phyloP scores from a whole-genome alignment of 2,888 invertebrate genomes.

The Tinea pellionella region DNA sequence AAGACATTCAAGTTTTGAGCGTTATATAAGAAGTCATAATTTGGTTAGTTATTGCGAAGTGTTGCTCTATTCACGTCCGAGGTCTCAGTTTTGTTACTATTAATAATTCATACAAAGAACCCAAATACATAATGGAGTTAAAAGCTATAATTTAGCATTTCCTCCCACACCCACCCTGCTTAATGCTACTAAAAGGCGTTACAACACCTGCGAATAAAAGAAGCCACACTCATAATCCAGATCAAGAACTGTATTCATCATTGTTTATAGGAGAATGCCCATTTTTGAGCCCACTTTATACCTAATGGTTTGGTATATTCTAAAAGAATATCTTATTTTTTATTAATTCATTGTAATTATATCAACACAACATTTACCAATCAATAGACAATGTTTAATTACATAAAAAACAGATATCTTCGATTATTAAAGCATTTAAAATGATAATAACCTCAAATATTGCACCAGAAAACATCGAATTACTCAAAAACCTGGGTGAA shows the following conservation, averaged over 20 bases:
- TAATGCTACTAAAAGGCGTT: slow-evolving; percentile 8
- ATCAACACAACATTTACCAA: too few species aligned
- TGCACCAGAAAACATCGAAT: too few species aligned
- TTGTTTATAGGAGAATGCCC: too few species aligned
- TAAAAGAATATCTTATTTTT: too few species aligned
- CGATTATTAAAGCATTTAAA: too few species aligned
- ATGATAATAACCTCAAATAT: too few species aligned
- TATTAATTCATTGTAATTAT: too few species aligned
- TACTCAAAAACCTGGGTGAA: too few species aligned
- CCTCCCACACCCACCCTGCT: slow-evolving; percentile 31
- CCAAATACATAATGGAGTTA: slow-evolving; percentile 48
- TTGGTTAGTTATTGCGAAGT: background rate
- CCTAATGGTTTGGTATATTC: too few species aligned
- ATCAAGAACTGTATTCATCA: background rate
- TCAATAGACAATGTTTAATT: too few species aligned
- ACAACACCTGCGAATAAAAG: slow-evolving; percentile 7
- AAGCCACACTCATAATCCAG: background rate
- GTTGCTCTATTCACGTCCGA: slow-evolving; percentile 1
- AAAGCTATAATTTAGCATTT: slow-evolving; percentile 38
- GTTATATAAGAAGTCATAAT: slow-evolving; percentile 1
- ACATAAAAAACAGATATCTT: too few species aligned
- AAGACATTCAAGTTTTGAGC: background rate
- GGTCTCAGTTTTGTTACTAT: slow-evolving; percentile 19
- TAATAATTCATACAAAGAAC: slow-evolving; percentile 43
- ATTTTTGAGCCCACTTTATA: too few species aligned